Evolutionary conservation across 2,888 invertebrate genomes (phyloP), one percentile per base, ranked within the genome.

Genomic region (Troides aeacus): DNA sequence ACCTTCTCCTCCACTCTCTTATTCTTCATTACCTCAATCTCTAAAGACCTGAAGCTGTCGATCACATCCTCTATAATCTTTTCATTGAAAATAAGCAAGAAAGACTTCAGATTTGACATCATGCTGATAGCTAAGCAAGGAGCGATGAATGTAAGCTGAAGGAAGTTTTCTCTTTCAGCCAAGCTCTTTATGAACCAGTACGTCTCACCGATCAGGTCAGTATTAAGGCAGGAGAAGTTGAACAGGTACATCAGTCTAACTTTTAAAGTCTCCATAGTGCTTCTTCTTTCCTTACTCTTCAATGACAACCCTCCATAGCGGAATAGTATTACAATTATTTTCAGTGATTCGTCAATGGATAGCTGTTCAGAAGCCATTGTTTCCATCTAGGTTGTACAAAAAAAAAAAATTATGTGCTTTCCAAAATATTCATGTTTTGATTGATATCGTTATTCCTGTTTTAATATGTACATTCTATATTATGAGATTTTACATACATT

Each of bases 151-250:
- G 85, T 85, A 0, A 87, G 62, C 36, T 78, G 77, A 0, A 76
- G 5, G 87, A 82, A 8, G 75, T 79, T 68, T 80, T 79, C 0
- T 81, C 83, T 1, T 73, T 74, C 1, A 30, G 23, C 53, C 1
- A 83, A 73, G 0, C 81, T 83, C 12, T 75, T 70, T 59, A 80
- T 70, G 12, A 87, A 79, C 79, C 79, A 84, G 2, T 72, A 73
- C 4, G 86, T 62, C 0, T 74, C 82, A 0, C 86, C 86, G 0
- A 71, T 10, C 0, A 82, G 39, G 24, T 83, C 85, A 1, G 57
- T 68, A 68, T 82, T 81, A 0, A 85, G 59, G 78, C 79, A 83
- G 0, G 84, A 7, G 3, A 81, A 80, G 68, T 85, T 86, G 1
- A 82, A 70, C 18, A 81, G 53, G 42, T 76, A 84, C 0, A 84